A percentile compares a stretch with the other conserved stretches of the same genome.
phyloP scores from a whole-genome alignment of 2,888 invertebrate species.

The Cataglyphis rosenhaueri region DNA sequence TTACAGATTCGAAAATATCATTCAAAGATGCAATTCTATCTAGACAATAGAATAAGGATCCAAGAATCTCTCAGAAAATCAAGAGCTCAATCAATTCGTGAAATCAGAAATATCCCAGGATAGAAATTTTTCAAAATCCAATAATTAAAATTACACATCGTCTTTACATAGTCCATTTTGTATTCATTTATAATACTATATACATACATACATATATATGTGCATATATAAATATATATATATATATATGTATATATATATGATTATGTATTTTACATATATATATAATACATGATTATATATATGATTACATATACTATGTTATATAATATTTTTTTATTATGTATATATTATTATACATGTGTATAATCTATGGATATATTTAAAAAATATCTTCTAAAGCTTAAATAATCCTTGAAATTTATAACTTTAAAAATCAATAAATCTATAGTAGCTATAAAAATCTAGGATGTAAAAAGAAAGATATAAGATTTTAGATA shows the following conservation, averaged over 20 bases:
- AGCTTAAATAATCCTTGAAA: not conserved
- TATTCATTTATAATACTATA: not conserved
- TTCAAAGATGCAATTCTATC: not conserved
- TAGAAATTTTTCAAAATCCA: not conserved
- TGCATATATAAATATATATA: too few species aligned
- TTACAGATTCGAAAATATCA: not conserved
- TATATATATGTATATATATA: too few species aligned
- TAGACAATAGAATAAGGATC: not conserved
- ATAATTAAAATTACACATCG: not conserved
- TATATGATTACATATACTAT: not conserved
- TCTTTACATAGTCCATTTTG: not conserved
- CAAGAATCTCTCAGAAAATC: not conserved
- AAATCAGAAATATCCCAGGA: not conserved
- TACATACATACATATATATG: not conserved
- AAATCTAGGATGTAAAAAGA: not conserved
- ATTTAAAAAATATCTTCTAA: not conserved
- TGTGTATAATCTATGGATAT: too few species aligned
- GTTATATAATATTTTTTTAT: not conserved
- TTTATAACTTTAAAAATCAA: not conserved
- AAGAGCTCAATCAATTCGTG: not conserved
- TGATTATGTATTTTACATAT: too few species aligned
- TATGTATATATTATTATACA: not conserved
- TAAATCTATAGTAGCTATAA: not conserved
- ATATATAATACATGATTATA: too few species aligned
- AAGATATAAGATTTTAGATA: too few species aligned